Evolutionary conservation across 2,888 invertebrate species (phyloP).

Genomic region (Cordylochernes scorpioides): DNA sequence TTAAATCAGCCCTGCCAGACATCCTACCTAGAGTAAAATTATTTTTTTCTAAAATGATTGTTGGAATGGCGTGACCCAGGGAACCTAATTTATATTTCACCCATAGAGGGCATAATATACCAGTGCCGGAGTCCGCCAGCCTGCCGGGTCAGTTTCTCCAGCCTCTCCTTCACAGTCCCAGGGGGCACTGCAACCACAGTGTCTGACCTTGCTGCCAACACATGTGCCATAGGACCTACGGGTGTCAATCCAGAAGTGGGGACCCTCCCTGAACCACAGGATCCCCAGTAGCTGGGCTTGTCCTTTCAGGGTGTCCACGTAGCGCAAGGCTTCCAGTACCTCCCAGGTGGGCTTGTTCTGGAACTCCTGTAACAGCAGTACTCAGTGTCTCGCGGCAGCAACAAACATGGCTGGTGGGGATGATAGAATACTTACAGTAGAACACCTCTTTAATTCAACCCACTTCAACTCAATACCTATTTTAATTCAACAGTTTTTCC

Average conservation of each 20-base stretch:
- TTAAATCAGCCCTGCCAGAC: too few species aligned
- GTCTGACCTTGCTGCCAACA: neutral
- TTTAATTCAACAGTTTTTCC: too few species aligned
- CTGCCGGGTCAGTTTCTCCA: slow-evolving; percentile 24
- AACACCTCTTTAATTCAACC: slow-evolving; percentile 1
- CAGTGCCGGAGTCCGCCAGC: slow-evolving; percentile 65
- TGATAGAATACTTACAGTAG: neutral
- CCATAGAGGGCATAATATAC: too few species aligned
- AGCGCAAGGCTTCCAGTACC: slow-evolving; percentile 40
- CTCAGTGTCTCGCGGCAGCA: too few species aligned
- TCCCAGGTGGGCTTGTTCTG: slow-evolving; percentile 39
- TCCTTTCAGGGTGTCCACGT: slow-evolving; percentile 42
- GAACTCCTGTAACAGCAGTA: slow-evolving; percentile 10
- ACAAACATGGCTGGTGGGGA: too few species aligned
- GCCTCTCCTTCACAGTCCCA: slow-evolving; percentile 20
- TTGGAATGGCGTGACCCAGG: too few species aligned
- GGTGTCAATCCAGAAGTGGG: slow-evolving; percentile 40
- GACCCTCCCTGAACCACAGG: slow-evolving; percentile 49
- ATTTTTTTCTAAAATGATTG: too few species aligned
- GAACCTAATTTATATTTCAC: too few species aligned
- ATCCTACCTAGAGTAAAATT: too few species aligned
- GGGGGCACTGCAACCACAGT: neutral
- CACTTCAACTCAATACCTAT: too few species aligned
- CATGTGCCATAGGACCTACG: slow-evolving; percentile 12
- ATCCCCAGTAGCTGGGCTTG: slow-evolving; percentile 60